A percentile compares a stretch with the other conserved stretches of the same genome.
phyloP scores from a whole-genome alignment of 2,113 vertebrate genomes.

The Collichthys lucidus region DNA sequence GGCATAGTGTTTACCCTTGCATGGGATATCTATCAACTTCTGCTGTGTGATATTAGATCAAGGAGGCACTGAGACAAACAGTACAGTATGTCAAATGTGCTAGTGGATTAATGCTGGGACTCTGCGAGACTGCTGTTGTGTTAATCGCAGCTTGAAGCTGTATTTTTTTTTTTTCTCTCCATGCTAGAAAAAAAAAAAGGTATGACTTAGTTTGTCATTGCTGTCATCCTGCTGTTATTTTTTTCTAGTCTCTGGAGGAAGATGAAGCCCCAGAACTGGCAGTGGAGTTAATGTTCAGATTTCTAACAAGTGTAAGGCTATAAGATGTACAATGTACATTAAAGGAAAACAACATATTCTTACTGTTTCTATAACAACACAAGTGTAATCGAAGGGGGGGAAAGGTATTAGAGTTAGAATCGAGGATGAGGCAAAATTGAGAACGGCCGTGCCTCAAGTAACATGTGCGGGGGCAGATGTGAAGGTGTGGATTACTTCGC shows the following conservation, averaged over 20 bases:
- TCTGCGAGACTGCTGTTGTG: constrained; percentile 50
- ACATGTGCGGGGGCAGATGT: constrained; percentile 44
- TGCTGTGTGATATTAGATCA: constrained; percentile 55
- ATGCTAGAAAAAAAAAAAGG: constrained; percentile 31
- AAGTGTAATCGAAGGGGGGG: background rate
- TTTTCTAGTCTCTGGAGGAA: constrained; percentile 32
- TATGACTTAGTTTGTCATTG: constrained; percentile 50
- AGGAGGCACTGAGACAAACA: constrained; percentile 69
- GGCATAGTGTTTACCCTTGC: constrained; percentile 60
- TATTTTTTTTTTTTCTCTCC: constrained; percentile 39
- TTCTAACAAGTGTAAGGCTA: background rate
- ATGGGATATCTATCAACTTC: constrained; percentile 64
- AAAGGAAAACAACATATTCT: background rate
- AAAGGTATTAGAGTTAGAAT: background rate
- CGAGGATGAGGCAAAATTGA: constrained; percentile 25
- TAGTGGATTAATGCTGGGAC: constrained; percentile 60
- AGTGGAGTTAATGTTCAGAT: constrained; percentile 15
- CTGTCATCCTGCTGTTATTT: constrained; percentile 41
- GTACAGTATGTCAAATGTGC: constrained; percentile 51
- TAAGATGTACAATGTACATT: background rate
- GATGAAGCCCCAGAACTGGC: constrained; percentile 39
- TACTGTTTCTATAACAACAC: background rate
- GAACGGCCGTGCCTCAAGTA: background rate
- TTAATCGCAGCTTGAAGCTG: constrained; percentile 65
- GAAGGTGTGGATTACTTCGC: constrained; percentile 31